These are phyloP conservation scores for Anastrepha ludens DNA, from an alignment of 1,140 invertebrate species.

Conservation along the genomic window DNA sequence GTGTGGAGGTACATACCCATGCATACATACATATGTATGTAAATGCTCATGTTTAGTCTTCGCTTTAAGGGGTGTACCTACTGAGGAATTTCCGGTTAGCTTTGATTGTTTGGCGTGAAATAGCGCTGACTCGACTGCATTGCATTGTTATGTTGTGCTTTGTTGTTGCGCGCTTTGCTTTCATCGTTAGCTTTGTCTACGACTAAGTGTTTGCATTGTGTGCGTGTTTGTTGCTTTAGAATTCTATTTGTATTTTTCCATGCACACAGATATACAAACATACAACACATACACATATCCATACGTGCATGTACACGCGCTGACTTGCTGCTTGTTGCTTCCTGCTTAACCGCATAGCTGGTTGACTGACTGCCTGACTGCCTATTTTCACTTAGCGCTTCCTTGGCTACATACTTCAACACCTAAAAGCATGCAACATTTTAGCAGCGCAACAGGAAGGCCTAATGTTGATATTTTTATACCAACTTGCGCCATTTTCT, in stretches of 20 bases:
- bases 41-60: background rate
- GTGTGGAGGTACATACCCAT: background rate
- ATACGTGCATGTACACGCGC: no score
- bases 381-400: constrained; percentile 41
- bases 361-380: background rate
- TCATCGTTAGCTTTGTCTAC: constrained; percentile 12
- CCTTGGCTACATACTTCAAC: background rate
- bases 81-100: constrained; percentile 68
- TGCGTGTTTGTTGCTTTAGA: no score
- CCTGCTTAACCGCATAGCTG: background rate
- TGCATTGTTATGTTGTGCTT: constrained; percentile 57
- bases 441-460: constrained; percentile 26
- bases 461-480: constrained; percentile 51
- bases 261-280: background rate
- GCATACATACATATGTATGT: no score
- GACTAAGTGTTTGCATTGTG: constrained; percentile 1
- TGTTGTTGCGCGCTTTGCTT: background rate
- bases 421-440: constrained; percentile 51
- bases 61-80: constrained; percentile 62
- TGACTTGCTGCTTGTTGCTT: background rate
- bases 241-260: no score
- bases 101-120: constrained; percentile 68
- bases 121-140: constrained; percentile 61
- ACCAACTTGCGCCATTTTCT: background rate
- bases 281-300: background rate